Conservation (phyloP, 2,113 vertebrate genomes). For the Macrotis lagotis region DNA sequence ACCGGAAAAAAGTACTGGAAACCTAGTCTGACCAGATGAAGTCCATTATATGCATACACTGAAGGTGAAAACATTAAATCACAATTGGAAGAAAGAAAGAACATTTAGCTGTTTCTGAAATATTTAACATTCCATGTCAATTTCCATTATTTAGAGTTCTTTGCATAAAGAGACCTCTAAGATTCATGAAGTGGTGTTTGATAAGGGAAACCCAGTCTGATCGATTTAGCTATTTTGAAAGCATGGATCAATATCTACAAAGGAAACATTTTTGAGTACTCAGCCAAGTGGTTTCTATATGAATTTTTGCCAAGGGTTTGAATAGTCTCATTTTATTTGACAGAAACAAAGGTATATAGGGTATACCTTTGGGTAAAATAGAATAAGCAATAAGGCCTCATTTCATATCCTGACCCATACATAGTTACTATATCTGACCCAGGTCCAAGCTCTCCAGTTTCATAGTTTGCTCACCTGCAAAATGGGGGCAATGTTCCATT, state of each 20-base stretch:
- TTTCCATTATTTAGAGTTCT: not conserved
- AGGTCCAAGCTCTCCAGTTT: not conserved
- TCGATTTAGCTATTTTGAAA: slow-evolving; percentile 40
- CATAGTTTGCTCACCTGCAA: not conserved
- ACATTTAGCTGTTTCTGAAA: not conserved
- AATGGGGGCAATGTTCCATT: not conserved
- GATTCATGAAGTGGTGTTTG: not conserved
- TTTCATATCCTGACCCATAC: not conserved
- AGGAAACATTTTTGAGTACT: slow-evolving; percentile 26
- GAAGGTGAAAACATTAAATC: not conserved
- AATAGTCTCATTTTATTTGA: slow-evolving; percentile 32
- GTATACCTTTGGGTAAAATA: slow-evolving; percentile 32
- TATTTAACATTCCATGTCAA: not conserved
- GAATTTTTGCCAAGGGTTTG: slow-evolving; percentile 39
- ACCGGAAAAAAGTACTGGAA: not conserved
- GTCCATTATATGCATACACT: not conserved
- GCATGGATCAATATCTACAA: not conserved
- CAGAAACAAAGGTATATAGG: not conserved
- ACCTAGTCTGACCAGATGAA: not conserved
- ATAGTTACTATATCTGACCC: not conserved
- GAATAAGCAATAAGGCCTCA: not conserved
- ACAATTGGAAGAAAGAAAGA: not conserved
- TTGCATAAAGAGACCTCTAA: slow-evolving; percentile 10
- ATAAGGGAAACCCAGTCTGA: slow-evolving; percentile 31
- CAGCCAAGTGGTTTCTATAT: slow-evolving; percentile 9